These are phyloP conservation scores for Ailurus styani DNA, from an alignment of 2,113 vertebrate species.

Conservation along the genomic window DNA sequence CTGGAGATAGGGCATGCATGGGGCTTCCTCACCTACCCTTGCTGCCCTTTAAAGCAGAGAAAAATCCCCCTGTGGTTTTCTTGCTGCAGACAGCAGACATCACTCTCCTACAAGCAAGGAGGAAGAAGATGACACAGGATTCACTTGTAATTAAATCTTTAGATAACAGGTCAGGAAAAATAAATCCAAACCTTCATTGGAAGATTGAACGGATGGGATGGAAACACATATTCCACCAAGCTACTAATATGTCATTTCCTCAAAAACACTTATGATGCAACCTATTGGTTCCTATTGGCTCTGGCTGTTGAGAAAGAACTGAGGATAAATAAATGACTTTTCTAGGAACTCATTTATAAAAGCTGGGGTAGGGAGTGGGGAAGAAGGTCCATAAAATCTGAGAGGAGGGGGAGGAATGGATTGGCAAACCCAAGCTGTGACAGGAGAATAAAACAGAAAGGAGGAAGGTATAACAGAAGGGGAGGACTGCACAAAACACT, in stretches of 20 bases:
- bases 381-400: background rate
- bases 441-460: background rate
- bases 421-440: background rate
- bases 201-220: background rate
- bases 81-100: background rate
- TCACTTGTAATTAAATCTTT: constrained; percentile 35
- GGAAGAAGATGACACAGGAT: background rate
- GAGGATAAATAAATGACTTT: background rate
- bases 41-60: background rate
- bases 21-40: background rate
- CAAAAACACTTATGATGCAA: background rate
- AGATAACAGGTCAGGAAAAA: constrained; percentile 21
- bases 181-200: constrained; percentile 26
- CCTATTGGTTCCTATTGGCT: background rate
- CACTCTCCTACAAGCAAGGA: background rate
- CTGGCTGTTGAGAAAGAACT: background rate
- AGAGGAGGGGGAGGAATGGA: background rate
- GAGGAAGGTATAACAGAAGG: background rate
- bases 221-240: background rate
- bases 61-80: background rate
- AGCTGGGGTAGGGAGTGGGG: too few relatives aligned
- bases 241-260: background rate
- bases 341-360: background rate
- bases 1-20: background rate
- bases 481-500: background rate